Base-by-base conservation (phyloP, 1,140 invertebrate species). In the Metaphire vulgaris region DNA sequence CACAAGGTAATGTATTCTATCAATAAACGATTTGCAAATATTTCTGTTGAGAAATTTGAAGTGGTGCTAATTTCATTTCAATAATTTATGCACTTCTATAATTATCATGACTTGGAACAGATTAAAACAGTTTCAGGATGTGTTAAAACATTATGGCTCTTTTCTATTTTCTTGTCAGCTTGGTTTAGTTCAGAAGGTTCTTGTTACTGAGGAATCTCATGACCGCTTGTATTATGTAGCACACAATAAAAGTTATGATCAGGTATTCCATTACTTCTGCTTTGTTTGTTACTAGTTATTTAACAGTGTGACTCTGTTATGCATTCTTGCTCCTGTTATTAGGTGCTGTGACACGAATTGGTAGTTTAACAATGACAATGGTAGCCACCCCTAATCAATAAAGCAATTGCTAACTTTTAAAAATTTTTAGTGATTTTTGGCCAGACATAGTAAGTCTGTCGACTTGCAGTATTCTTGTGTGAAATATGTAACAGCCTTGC, bases 171-270 rank as follows among this genome's bases (percentile, higher is more conserved):
- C 26, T 33, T 73, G 2, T 73, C 89, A 92, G 84, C 83, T 95
- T 1, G 93, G 94, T 0, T 84, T 92, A 79, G 83, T 90, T 6
- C 91, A 97, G 76, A 88, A 91, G 15, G 92, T 98, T 0, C 85
- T 99, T 0, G 93, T 99, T 0, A 98, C 96, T 0, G 97, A 99
- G 86, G 85, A 93, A 69, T 96, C 97, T 0, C 91, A 96, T 83
- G 96, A 98, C 84, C 92, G 92, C 81, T 88, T 91, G 65, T 92
- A 94, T 86, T 97, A 90, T 83, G 96, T 99, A 1, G 95, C 90
- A 0, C 97, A 99, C 86, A 99, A 98, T 86, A 94, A 97, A 84
- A 93, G 87, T 82, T 99, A 99, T 84, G 95, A 98, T 85, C 97
- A 99, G 88, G 91, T 90, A 79, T 56, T 56, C 41, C 41, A 12